phyloP scores from a whole-genome alignment of 2,888 invertebrate species.

The Sphecodes monilicornis region DNA sequence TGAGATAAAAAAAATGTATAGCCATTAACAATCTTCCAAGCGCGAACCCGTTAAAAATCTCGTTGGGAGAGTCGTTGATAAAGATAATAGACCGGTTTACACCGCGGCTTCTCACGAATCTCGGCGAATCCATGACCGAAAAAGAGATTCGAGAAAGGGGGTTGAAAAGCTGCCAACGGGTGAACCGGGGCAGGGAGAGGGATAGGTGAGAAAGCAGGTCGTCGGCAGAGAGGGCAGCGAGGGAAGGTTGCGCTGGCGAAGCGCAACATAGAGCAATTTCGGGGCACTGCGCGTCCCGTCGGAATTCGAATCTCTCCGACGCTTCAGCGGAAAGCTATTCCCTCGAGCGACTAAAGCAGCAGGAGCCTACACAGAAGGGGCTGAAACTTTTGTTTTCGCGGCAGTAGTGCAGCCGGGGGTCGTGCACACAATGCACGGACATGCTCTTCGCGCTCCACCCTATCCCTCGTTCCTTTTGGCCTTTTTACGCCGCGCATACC shows the following conservation, averaged over 20 bases:
- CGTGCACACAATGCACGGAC: constrained; percentile 60
- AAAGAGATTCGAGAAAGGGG: not conserved
- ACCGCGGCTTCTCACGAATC: not conserved
- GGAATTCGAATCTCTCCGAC: constrained; percentile 53
- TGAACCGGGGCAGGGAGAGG: not conserved
- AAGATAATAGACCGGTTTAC: not conserved
- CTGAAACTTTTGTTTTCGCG: constrained; percentile 68
- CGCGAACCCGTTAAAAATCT: not conserved
- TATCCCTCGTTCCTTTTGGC: not conserved
- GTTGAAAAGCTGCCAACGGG: not conserved
- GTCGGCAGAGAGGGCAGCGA: not conserved
- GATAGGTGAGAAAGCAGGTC: not conserved
- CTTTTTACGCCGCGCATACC: not conserved
- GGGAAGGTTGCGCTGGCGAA: not conserved
- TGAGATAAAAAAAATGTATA: no score
- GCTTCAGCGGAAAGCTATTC: constrained; percentile 59
- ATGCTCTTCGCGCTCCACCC: constrained; percentile 30
- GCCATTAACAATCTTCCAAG: not conserved
- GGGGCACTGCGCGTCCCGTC: constrained; percentile 8
- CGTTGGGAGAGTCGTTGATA: not conserved
- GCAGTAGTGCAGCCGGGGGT: constrained; percentile 44
- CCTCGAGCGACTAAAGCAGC: constrained; percentile 47
- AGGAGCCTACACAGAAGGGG: constrained; percentile 36
- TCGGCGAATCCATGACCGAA: not conserved
- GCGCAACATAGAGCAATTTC: constrained; percentile 4